Evolutionary conservation across 2,888 invertebrate species (phyloP), one percentile per base, ranked within the genome.

Genomic region (Falcaria lacertinaria): DNA sequence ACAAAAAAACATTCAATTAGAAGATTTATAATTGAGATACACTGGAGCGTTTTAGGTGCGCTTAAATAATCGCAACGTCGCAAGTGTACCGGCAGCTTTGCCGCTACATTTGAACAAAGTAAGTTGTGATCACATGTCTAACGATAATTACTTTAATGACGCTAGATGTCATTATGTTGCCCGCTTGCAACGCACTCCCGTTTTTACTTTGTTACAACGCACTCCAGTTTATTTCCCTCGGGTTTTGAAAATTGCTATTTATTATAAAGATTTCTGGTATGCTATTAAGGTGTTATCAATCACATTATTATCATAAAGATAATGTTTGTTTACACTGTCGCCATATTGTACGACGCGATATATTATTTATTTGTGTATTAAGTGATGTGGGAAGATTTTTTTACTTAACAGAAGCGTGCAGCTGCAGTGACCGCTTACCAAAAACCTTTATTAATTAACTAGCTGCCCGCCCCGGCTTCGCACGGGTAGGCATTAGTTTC

Each of bases 91-190:
- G 33, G 35, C 42, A 28, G 36, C 46, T 32, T 43, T 41, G 32
- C 33, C 34, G 19, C 39, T 28, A 45, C 43, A 33, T 47, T 54
- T 60, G 60, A 59, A 60, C 56, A 64, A 69, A 57, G 63, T 60
- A 62, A 62, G 70, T 64, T 60, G 69, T 66, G 64, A 59, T 64
- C 66, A 67, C 64, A 60, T 60, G 71, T 79, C 76, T 81, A 81
- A 80, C 70, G 69, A 80, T 81, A 80, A 82, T 82, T 77, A 81
- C 71, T 76, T 81, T 80, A 76, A 65, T 58, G 62, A 28, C 44
- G 53, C 62, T 66, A 64, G 57, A 61, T 60, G 43, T 50, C 46
- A 57, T 52, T 44, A 52, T 43, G 43, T 44, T 44, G 44, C 34
- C 36, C 35, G 41, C 41, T 57, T 52, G 34, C 54, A 46, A 48